Evolutionary conservation across 2,113 vertebrate genomes (phyloP).

Genomic region (Sciurus niger): DNA sequence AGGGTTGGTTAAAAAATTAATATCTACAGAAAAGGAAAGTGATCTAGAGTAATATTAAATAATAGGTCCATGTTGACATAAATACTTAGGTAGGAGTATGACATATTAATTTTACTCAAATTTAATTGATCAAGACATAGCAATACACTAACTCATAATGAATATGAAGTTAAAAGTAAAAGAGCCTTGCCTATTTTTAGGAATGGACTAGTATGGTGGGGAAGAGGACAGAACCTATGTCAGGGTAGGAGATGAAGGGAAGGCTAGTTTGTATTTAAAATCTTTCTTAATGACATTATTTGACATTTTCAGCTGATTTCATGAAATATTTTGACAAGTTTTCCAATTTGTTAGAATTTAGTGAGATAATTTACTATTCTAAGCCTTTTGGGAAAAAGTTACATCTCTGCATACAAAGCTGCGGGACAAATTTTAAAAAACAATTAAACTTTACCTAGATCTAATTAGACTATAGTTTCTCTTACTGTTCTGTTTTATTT

Average conservation of each 20-base stretch:
- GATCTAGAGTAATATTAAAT: not conserved
- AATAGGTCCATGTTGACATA: not conserved
- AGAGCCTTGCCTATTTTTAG: not conserved
- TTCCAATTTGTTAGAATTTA: not conserved
- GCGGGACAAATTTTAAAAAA: not conserved
- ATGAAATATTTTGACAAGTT: not conserved
- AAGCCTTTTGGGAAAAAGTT: conserved; percentile 1
- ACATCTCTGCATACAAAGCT: not conserved
- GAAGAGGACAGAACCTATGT: not conserved
- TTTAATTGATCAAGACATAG: not conserved
- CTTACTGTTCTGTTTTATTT: not conserved
- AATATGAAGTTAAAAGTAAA: not conserved
- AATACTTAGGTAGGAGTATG: not conserved
- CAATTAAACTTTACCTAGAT: not conserved
- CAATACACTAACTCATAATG: not conserved
- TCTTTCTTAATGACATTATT: not conserved
- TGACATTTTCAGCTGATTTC: not conserved
- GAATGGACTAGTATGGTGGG: not conserved
- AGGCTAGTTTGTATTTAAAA: not conserved
- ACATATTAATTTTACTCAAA: not conserved
- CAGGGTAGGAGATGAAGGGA: not conserved
- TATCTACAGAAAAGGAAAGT: not conserved
- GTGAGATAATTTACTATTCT: not conserved
- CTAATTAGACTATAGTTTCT: not conserved
- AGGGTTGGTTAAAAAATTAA: conserved; percentile 1